Percentiles rank a stretch among this genome's conserved stretches.
Evolutionary conservation across 2,888 invertebrate genomes (phyloP).

Genomic region (Marronus borbonicus): DNA sequence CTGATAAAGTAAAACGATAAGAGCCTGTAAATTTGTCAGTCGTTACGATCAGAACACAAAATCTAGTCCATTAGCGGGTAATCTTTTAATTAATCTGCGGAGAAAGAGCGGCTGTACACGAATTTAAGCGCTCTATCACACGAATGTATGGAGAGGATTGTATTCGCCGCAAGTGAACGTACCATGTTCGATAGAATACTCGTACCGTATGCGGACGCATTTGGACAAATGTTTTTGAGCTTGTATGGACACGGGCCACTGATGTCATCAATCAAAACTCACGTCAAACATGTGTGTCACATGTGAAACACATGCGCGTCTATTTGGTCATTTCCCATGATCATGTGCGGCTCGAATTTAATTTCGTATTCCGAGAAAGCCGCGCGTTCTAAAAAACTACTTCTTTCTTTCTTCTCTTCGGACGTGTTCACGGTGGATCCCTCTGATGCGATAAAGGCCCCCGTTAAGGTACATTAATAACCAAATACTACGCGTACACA

Average conservation of each 20-base stretch:
- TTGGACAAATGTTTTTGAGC: constrained; percentile 29
- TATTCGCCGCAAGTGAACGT: neutral
- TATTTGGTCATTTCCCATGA: constrained; percentile 59
- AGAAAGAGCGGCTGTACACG: constrained; percentile 44
- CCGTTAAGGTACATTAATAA: constrained; percentile 47
- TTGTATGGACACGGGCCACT: constrained; percentile 64
- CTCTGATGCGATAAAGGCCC: constrained; percentile 20
- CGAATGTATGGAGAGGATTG: constrained; percentile 25
- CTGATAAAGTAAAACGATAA: constrained; percentile 47
- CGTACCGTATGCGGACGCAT: constrained; percentile 12
- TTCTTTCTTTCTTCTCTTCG: constrained; percentile 3
- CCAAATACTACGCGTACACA: constrained; percentile 28
- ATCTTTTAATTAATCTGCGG: constrained; percentile 47
- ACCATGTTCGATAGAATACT: neutral
- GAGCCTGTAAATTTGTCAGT: constrained; percentile 41
- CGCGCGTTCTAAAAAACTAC: constrained; percentile 13
- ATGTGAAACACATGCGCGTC: constrained; percentile 62
- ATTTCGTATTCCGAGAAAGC: constrained; percentile 44
- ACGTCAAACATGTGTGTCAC: constrained; percentile 57
- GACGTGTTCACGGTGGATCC: constrained; percentile 34
- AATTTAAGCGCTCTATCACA: constrained; percentile 39
- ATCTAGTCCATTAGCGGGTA: constrained; percentile 47
- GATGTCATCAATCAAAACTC: constrained; percentile 64
- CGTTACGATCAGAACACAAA: constrained; percentile 46
- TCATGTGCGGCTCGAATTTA: constrained; percentile 48